Conservation (phyloP, 1,140 invertebrate species). For the Trichonephila clavata region DNA sequence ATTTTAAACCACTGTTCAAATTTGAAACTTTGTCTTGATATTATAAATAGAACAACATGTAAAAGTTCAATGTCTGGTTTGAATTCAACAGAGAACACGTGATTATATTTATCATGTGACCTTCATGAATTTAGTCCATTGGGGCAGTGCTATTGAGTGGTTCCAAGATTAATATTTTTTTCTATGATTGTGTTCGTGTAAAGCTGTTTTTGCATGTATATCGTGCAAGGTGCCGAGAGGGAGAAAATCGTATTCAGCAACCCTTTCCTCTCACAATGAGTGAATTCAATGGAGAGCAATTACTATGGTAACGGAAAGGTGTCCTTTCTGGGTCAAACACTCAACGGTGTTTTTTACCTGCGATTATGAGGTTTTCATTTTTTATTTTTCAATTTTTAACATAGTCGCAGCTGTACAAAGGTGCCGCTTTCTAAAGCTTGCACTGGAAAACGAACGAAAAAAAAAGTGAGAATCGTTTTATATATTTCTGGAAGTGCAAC, state of each 20-base stretch:
- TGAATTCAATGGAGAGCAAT: neutral
- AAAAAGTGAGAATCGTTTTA: neutral
- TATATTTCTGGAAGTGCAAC: neutral
- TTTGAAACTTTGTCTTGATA: no score
- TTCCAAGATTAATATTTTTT: no score
- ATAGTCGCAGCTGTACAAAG: conserved; percentile 4
- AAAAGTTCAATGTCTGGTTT: no score
- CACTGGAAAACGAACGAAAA: neutral
- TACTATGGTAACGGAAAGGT: neutral
- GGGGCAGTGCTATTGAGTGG: no score
- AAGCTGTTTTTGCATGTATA: neutral
- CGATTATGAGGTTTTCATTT: neutral
- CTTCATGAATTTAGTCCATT: no score
- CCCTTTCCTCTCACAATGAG: neutral
- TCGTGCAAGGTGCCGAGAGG: neutral
- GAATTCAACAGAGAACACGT: no score
- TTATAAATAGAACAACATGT: no score
- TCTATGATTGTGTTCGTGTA: no score
- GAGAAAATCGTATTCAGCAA: neutral
- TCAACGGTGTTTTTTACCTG: neutral
- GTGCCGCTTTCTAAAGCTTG: neutral
- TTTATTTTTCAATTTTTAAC: neutral
- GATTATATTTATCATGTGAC: no score
- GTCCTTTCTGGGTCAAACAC: conserved; percentile 1
- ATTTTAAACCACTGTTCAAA: no score